Evolutionary conservation across 2,113 vertebrate genomes (phyloP).

Genomic region (Varanus salvator): DNA sequence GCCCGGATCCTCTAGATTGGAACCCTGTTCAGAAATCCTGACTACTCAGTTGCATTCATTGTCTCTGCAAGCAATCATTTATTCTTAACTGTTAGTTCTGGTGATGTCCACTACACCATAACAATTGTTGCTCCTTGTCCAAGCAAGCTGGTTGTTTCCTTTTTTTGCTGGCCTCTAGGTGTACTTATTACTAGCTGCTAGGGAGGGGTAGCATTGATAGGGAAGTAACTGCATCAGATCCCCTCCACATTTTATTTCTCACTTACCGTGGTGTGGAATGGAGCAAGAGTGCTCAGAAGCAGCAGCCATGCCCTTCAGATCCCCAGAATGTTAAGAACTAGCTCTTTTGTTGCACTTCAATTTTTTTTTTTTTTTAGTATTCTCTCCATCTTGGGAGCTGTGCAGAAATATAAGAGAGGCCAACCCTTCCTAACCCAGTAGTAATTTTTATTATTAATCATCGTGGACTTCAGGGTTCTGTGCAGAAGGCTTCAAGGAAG

Average conservation of each 20-base stretch:
- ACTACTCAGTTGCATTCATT: not conserved
- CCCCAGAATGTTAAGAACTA: not conserved
- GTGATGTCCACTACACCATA: not conserved
- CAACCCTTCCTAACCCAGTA: not conserved
- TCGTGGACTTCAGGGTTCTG: not conserved
- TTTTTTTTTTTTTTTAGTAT: not conserved
- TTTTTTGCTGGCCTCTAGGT: not conserved
- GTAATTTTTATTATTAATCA: not conserved
- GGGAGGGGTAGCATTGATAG: not conserved
- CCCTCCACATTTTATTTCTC: not conserved
- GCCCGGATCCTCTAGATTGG: not conserved
- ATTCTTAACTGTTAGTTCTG: not conserved
- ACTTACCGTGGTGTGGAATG: not conserved
- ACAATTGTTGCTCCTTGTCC: not conserved
- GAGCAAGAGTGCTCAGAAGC: not conserved
- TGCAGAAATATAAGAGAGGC: not conserved
- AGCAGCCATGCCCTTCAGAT: too few relatives aligned
- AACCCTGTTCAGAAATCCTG: not conserved
- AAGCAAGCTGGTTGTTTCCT: rapidly evolving
- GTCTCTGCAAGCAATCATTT: not conserved
- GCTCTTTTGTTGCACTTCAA: not conserved
- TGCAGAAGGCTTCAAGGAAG: not conserved
- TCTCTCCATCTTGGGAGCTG: not conserved
- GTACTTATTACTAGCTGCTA: too few relatives aligned
- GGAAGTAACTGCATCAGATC: not conserved